Conservation (phyloP, 1,140 invertebrate species). For the Octopus sinensis region DNA sequence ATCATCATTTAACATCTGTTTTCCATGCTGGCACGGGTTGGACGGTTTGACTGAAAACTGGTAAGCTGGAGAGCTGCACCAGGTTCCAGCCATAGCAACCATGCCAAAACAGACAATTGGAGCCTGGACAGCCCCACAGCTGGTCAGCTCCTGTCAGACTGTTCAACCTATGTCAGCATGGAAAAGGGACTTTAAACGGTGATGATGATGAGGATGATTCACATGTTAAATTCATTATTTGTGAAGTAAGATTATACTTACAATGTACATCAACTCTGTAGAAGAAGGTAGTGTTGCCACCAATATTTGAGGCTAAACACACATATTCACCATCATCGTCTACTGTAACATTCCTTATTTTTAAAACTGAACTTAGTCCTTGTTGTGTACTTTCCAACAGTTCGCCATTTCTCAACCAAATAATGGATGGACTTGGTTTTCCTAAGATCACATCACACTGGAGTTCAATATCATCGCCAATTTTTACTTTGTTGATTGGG, state of each 20-base stretch:
- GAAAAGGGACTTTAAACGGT: no score
- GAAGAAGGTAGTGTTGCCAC: constrained; percentile 56
- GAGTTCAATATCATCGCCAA: constrained; percentile 44
- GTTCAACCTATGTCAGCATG: no score
- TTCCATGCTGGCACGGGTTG: no score
- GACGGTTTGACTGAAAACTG: no score
- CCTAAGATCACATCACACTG: constrained; percentile 57
- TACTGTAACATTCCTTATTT: constrained; percentile 41
- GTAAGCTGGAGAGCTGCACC: no score
- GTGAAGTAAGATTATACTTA: constrained; percentile 29
- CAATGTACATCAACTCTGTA: constrained; percentile 57
- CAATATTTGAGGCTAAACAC: constrained; percentile 58
- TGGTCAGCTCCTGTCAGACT: no score
- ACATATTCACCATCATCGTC: constrained; percentile 56
- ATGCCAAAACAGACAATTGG: no score
- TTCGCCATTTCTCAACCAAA: constrained; percentile 55
- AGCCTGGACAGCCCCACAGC: no score
- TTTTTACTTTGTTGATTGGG: constrained; percentile 42
- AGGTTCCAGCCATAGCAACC: no score
- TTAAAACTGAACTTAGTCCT: constrained; percentile 32
- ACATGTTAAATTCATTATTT: no score
- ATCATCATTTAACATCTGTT: no score
- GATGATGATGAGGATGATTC: no score
- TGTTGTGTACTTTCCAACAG: constrained; percentile 31
- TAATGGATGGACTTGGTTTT: constrained; percentile 56